phyloP scores from a whole-genome alignment of 1,140 invertebrate genomes.

The Holcopasites calliopsidis region DNA sequence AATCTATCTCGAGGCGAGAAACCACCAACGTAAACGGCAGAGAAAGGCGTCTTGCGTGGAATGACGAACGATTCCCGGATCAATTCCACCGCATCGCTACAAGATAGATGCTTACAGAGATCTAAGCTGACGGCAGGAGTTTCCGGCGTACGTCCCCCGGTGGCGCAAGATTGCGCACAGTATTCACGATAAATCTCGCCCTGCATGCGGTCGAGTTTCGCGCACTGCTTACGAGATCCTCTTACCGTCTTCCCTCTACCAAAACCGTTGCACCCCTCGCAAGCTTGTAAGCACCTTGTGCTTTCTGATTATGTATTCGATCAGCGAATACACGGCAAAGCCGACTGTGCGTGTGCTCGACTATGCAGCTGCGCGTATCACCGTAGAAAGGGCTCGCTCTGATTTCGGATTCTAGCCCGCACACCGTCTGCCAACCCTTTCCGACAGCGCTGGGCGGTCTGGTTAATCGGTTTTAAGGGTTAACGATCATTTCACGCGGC shows the following conservation, averaged over 20 bases:
- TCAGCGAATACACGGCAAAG: slow-evolving; percentile 1
- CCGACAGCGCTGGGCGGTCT: background rate
- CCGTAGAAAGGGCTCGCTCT: background rate
- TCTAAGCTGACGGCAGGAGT: slow-evolving; percentile 48
- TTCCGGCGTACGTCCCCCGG: slow-evolving; percentile 37
- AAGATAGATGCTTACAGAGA: slow-evolving; percentile 48
- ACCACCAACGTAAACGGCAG: background rate
- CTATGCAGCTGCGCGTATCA: background rate
- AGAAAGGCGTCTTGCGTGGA: slow-evolving; percentile 15
- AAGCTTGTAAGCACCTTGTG: slow-evolving; percentile 47
- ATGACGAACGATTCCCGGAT: slow-evolving; percentile 49
- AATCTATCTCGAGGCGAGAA: slow-evolving; percentile 1
- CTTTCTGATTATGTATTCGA: slow-evolving; percentile 56
- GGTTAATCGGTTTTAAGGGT: slow-evolving; percentile 11
- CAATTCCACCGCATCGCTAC: slow-evolving; percentile 13
- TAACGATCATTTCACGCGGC: slow-evolving; percentile 1
- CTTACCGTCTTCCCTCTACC: slow-evolving; percentile 15
- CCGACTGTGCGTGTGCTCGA: background rate
- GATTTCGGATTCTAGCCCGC: slow-evolving; percentile 2
- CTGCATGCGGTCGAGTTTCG: slow-evolving; percentile 18
- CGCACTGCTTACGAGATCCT: slow-evolving; percentile 32
- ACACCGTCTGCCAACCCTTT: background rate
- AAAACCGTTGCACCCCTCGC: slow-evolving; percentile 13
- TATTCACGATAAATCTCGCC: slow-evolving; percentile 51
- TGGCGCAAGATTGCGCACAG: slow-evolving; percentile 43